Conservation (phyloP, 1,140 invertebrate species). For the Calycopis cecrops region DNA sequence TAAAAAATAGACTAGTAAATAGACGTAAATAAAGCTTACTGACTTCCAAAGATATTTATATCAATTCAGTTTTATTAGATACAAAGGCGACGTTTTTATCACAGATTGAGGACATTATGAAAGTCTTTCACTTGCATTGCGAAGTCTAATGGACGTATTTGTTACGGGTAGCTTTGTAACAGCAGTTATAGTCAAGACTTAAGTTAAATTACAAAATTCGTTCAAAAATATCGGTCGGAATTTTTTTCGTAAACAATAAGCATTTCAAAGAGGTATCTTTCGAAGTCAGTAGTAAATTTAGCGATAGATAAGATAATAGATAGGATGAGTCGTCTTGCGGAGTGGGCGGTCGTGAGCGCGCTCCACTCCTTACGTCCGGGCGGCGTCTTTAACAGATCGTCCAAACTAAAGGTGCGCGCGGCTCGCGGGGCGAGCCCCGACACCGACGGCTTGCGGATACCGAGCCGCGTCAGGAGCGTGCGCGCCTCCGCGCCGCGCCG, state of each 20-base stretch:
- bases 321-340: constrained; percentile 33
- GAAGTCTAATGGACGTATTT: no score
- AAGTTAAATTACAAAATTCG: no score
- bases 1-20: no score
- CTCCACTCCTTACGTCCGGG: constrained; percentile 81
- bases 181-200: no score
- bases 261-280: neutral
- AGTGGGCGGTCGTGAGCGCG: constrained; percentile 45
- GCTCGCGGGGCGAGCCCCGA: constrained; percentile 80
- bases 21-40: no score
- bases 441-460: constrained; percentile 87
- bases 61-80: no score
- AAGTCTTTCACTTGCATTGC: no score
- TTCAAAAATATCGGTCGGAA: neutral
- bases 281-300: constrained; percentile 2
- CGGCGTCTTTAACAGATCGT: constrained; percentile 86
- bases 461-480: constrained; percentile 83
- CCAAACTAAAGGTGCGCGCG: constrained; percentile 86
- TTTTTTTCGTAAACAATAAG: neutral
- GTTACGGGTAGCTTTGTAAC: no score
- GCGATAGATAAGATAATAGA: neutral
- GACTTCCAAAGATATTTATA: no score
- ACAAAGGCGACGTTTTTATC: no score
- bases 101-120: no score
- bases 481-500: constrained; percentile 55